Percentiles rank a stretch among this genome's conserved stretches.
Conservation (phyloP, 2,113 vertebrate genomes). For the Rhynchomys soricoides region DNA sequence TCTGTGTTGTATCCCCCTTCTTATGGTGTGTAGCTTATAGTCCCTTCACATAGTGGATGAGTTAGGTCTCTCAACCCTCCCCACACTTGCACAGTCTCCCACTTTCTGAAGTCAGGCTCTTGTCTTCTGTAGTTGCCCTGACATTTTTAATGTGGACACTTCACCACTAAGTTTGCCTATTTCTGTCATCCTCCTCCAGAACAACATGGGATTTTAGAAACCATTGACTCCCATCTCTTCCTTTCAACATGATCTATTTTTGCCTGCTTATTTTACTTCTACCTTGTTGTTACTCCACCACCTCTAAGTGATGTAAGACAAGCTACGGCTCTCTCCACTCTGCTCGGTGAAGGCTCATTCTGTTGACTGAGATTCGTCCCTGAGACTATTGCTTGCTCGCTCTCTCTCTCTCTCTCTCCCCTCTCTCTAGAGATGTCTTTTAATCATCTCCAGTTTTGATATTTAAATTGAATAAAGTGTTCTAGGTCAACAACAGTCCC, state of each 20-base stretch:
- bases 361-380: background rate
- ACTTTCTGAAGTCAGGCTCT: background rate
- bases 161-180: background rate
- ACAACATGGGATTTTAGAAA: background rate
- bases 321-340: background rate
- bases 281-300: background rate
- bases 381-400: background rate
- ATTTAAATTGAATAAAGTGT: background rate
- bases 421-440: constrained; percentile 19
- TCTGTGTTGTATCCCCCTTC: constrained; percentile 26
- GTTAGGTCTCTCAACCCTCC: background rate
- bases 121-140: background rate
- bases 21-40: background rate
- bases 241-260: constrained; percentile 5
- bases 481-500: background rate
- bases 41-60: background rate
- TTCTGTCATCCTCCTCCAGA: background rate
- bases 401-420: background rate
- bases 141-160: background rate
- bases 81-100: background rate
- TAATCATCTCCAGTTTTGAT: background rate
- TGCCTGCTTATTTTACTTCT: constrained; percentile 20
- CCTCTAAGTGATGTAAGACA: background rate
- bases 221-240: background rate
- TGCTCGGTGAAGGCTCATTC: background rate